Conservation (phyloP, 2,888 invertebrate species). For the Linyphia triangularis region DNA sequence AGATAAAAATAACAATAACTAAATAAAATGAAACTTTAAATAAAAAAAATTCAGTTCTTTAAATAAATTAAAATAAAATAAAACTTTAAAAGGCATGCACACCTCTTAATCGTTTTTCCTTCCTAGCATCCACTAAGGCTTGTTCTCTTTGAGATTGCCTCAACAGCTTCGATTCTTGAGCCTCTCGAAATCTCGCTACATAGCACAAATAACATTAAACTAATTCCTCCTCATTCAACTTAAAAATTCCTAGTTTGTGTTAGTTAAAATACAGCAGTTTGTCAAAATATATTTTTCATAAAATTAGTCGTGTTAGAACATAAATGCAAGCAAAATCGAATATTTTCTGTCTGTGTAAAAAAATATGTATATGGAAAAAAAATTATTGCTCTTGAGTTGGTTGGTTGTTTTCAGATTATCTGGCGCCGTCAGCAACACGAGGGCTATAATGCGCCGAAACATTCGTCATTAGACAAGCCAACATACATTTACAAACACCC, state of each 20-base stretch:
- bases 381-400: too few species aligned
- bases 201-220: constrained; percentile 34
- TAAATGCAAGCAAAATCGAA: not conserved
- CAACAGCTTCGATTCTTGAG: constrained; percentile 53
- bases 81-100: constrained; percentile 62
- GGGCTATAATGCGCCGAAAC: too few species aligned
- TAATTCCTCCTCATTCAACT: not conserved
- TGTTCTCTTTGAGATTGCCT: constrained; percentile 67
- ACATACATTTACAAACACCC: too few species aligned
- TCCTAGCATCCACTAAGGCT: constrained; percentile 73
- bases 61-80: constrained; percentile 25
- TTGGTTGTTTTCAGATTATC: too few species aligned
- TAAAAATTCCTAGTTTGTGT: not conserved
- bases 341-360: too few species aligned
- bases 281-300: too few species aligned
- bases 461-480: too few species aligned
- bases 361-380: too few species aligned
- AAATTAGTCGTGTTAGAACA: not conserved
- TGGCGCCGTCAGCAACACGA: too few species aligned
- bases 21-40: not conserved
- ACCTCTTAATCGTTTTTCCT: constrained; percentile 69
- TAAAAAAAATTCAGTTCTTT: not conserved
- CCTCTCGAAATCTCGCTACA: constrained; percentile 63
- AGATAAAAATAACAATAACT: not conserved
- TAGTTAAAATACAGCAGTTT: not conserved